phyloP scores from a whole-genome alignment of 1,140 invertebrate genomes.

The Hylaeus anthracinus region DNA sequence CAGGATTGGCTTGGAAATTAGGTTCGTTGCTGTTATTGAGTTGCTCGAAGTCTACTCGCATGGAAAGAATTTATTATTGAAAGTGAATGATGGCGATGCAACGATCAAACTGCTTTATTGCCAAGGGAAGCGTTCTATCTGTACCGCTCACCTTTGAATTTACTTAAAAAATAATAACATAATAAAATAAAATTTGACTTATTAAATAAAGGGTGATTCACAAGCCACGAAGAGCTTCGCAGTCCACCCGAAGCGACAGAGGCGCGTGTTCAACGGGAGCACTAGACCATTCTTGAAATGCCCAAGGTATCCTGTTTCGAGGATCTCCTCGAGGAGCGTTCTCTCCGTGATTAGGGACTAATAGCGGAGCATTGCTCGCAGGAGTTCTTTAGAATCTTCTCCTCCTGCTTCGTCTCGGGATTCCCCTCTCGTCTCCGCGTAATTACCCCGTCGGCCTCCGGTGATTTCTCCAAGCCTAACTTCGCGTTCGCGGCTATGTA shows the following conservation, averaged over 20 bases:
- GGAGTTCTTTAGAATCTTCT: conserved; percentile 45
- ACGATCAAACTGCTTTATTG: too few species aligned
- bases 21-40: too few species aligned
- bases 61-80: too few species aligned
- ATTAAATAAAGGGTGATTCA: too few species aligned
- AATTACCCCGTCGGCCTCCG: conserved; percentile 41
- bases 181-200: too few species aligned
- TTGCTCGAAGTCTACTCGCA: too few species aligned
- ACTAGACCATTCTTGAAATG: not conserved
- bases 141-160: too few species aligned
- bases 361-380: conserved; percentile 49
- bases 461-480: conserved; percentile 43
- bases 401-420: not conserved
- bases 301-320: conserved; percentile 11
- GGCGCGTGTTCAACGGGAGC: not conserved
- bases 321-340: conserved; percentile 38
- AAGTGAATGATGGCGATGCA: too few species aligned
- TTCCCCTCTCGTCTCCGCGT: conserved; percentile 26
- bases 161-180: too few species aligned
- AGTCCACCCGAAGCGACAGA: not conserved
- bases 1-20: too few species aligned
- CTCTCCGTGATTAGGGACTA: conserved; percentile 49
- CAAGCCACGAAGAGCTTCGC: too few species aligned
- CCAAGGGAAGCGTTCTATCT: too few species aligned
- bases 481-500: conserved; percentile 28